phyloP scores from a whole-genome alignment of 2,113 vertebrate species.

The Hippolais icterina region DNA sequence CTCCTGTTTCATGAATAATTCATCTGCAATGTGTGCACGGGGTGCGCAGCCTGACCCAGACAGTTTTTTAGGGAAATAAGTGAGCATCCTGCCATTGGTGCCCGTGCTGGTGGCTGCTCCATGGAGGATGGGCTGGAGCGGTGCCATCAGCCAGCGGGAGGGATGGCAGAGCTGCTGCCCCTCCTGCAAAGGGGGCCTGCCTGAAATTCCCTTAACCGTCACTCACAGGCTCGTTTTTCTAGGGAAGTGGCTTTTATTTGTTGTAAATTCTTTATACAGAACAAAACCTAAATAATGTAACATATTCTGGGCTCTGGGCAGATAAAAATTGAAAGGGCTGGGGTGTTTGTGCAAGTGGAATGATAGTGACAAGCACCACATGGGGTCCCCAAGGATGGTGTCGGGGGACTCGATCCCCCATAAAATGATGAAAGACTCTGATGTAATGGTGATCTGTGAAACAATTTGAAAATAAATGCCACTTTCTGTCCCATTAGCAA shows the following conservation, averaged over 20 bases:
- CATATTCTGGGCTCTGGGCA: neutral
- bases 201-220: neutral
- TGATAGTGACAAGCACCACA: neutral
- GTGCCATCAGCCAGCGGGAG: neutral
- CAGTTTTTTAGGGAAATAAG: neutral
- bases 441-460: slow-evolving; percentile 25
- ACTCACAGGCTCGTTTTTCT: neutral
- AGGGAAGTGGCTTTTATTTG: slow-evolving; percentile 33
- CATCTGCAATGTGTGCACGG: fast-evolving
- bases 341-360: neutral
- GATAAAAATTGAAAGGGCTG: slow-evolving; percentile 12
- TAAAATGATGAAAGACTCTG: slow-evolving; percentile 18
- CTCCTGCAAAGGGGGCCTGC: neutral
- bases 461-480: slow-evolving; percentile 1
- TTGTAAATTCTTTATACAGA: slow-evolving; percentile 4
- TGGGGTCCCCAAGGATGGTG: neutral
- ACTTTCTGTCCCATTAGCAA: slow-evolving; percentile 17
- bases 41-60: neutral
- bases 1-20: neutral
- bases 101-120: neutral
- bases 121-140: neutral
- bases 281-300: slow-evolving; percentile 24
- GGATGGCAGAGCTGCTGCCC: neutral
- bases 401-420: neutral
- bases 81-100: neutral